Evolutionary conservation across 2,888 invertebrate species (phyloP), one percentile per base, ranked within the genome.

Genomic region (Leptura quadrifasciata): DNA sequence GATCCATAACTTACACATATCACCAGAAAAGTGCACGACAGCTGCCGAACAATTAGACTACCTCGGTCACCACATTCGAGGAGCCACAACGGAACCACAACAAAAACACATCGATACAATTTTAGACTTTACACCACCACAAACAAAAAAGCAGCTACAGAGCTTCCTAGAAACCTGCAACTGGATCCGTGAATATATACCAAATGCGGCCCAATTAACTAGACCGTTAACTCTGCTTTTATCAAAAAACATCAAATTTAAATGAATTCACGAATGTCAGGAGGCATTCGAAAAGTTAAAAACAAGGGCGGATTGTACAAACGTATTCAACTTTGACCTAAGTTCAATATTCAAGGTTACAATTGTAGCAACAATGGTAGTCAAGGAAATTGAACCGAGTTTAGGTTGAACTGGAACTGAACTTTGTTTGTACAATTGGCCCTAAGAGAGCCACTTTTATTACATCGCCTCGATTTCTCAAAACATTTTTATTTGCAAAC

Each of bases 151-250:
- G 27, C 74, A 74, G 57, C 63, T 68, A 10, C 76, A 73, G 27
- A 21, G 27, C 1, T 76, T 76, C 47, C 24, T 73, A 18, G 72
- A 60, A 31, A 73, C 72, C 1, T 67, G 57, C 54, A 76, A 74
- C 21, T n/a, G n/a, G n/a, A n/a, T n/a, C n/a, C n/a, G n/a, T n/a
- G n/a, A n/a, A n/a, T n/a, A n/a, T n/a, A n/a, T 74, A 63, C 61
- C 9, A 71, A 15, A 17, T 18, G 15, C 58, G 15, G 35, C 71
- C 10, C 20, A 75, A 6, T 15, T 57, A 27, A 72, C 55, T 8
- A 24, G 39, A 31, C 75, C 75, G 8, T 31, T 75, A 17, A 70
- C 75, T 2, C 20, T 8, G 10, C 31, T 60, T 15, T n/a, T 60
- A 60, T 4, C 18, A 1, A 60, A 60, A 24, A 24, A 60, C n/a